phyloP scores from a whole-genome alignment of 2,888 invertebrate species.

The Bibio marci region DNA sequence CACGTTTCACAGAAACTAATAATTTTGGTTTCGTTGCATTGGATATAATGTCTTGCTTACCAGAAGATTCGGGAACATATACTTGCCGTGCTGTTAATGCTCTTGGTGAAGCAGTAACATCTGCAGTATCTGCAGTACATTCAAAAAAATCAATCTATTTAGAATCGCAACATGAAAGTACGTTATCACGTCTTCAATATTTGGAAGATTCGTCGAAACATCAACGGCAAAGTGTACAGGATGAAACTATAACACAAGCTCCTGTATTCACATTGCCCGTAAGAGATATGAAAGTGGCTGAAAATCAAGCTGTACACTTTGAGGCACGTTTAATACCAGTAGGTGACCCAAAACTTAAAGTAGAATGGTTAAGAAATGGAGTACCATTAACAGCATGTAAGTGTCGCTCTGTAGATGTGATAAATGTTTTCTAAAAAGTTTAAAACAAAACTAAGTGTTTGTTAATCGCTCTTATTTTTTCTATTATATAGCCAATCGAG shows the following conservation, averaged over 20 bases:
- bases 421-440: no score
- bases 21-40: constrained; percentile 96
- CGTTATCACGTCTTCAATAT: constrained; percentile 61
- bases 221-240: constrained; percentile 53
- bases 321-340: constrained; percentile 89
- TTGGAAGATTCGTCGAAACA: constrained; percentile 65
- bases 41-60: constrained; percentile 87
- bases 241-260: constrained; percentile 68
- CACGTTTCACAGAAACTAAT: constrained; percentile 87
- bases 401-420: constrained; percentile 22
- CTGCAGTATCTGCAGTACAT: constrained; percentile 69
- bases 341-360: constrained; percentile 79
- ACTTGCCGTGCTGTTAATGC: constrained; percentile 86
- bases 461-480: neutral
- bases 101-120: constrained; percentile 83
- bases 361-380: constrained; percentile 87
- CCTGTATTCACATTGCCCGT: constrained; percentile 87
- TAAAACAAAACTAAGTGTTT: constrained; percentile 9
- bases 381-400: constrained; percentile 77
- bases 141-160: constrained; percentile 71
- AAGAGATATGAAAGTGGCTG: constrained; percentile 67
- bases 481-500: constrained; percentile 52
- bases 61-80: constrained; percentile 93
- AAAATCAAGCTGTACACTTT: constrained; percentile 86
- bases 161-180: constrained; percentile 78